These are phyloP conservation scores for Drosophila albomicans DNA, from an alignment of 1,140 invertebrate genomes.

Conservation along the genomic window DNA sequence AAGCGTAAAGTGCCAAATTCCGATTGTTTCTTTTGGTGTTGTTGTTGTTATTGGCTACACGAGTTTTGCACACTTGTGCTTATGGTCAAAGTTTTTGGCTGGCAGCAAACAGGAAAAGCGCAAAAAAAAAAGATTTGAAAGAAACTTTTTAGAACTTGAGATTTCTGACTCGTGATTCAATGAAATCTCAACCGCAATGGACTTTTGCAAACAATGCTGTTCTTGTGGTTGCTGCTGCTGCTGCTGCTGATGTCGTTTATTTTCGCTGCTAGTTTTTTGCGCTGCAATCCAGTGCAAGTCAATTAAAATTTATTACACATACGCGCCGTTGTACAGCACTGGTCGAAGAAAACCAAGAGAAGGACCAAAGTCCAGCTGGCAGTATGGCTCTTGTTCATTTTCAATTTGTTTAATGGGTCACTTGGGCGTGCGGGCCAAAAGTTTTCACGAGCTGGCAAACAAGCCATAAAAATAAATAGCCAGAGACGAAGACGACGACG, in stretches of 20 bases:
- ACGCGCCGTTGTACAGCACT: slow-evolving; percentile 53
- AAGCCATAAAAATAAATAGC: slow-evolving; percentile 80
- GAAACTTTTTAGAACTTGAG: slow-evolving; percentile 41
- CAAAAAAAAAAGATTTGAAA: slow-evolving; percentile 32
- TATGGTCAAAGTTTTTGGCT: slow-evolving; percentile 69
- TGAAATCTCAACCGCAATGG: slow-evolving; percentile 64
- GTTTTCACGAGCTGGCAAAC: slow-evolving; percentile 75
- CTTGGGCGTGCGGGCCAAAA: slow-evolving; percentile 70
- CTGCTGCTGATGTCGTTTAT: slow-evolving; percentile 26
- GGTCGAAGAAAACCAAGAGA: slow-evolving; percentile 11
- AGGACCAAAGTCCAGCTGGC: slow-evolving; percentile 35
- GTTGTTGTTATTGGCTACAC: slow-evolving; percentile 34
- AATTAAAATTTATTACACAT: slow-evolving; percentile 83
- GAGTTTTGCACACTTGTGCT: slow-evolving; percentile 65
- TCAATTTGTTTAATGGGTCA: slow-evolving; percentile 82
- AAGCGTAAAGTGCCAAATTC: slow-evolving; percentile 29
- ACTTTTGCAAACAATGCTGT: slow-evolving; percentile 61
- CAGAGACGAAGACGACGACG: slow-evolving; percentile 26
- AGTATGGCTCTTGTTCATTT: slow-evolving; percentile 51
- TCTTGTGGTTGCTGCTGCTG: slow-evolving; percentile 22
- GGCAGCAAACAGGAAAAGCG: slow-evolving; percentile 5
- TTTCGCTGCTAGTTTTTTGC: slow-evolving; percentile 15
- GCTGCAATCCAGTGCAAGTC: slow-evolving; percentile 74
- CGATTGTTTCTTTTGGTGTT: slow-evolving; percentile 22
- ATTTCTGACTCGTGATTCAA: slow-evolving; percentile 68